phyloP scores from a whole-genome alignment of 2,888 invertebrate species.

The Sphaerophoria taeniata region DNA sequence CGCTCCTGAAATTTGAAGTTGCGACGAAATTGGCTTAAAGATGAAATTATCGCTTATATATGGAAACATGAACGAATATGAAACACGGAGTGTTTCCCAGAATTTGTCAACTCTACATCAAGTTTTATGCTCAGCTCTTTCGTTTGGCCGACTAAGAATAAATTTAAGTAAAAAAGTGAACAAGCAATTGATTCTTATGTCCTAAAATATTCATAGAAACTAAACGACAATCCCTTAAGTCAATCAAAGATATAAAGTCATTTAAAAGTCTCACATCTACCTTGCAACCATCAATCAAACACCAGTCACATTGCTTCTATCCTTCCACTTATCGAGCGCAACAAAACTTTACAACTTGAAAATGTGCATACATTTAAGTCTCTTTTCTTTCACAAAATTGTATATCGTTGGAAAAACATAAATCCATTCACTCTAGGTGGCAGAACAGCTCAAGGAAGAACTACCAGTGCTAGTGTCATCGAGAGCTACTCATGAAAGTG shows the following conservation, averaged over 20 bases:
- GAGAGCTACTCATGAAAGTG: conserved; percentile 29
- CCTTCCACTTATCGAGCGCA: conserved; percentile 40
- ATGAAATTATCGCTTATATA: too few species aligned
- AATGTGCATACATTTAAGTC: conserved; percentile 72
- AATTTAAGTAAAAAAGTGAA: too few species aligned
- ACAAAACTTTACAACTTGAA: conserved; percentile 52
- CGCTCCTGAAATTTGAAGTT: too few species aligned
- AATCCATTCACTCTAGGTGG: conserved; percentile 27
- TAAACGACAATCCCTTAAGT: too few species aligned
- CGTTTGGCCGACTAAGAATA: too few species aligned
- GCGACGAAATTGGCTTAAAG: too few species aligned
- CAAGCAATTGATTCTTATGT: too few species aligned
- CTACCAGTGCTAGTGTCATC: conserved; percentile 1
- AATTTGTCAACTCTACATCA: too few species aligned
- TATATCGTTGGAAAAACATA: conserved; percentile 50
- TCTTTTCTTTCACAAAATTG: neutral
- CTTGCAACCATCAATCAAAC: conserved; percentile 65
- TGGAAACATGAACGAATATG: too few species aligned
- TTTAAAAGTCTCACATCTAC: conserved; percentile 30
- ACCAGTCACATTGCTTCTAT: conserved; percentile 20
- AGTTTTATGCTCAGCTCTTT: too few species aligned
- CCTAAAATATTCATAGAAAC: too few species aligned
- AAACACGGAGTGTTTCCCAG: too few species aligned
- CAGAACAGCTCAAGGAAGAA: neutral
- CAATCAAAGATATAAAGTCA: conserved; percentile 17